phyloP scores from a whole-genome alignment of 2,113 vertebrate genomes.

The Actinemys pallida region DNA sequence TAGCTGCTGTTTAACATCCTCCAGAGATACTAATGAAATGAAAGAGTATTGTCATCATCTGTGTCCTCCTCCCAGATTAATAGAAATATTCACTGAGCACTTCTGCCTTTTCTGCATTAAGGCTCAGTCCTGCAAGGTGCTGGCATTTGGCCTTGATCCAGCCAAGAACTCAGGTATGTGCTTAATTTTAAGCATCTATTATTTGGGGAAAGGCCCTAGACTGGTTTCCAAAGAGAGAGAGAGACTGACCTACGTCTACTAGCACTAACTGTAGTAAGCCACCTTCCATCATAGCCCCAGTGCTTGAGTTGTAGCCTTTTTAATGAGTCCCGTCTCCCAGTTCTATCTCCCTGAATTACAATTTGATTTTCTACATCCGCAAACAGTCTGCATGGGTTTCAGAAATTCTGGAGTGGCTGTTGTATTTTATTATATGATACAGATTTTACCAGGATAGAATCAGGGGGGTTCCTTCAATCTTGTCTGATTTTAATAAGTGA shows the following conservation, averaged over 20 bases:
- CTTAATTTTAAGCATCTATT: background rate
- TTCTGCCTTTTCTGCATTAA: background rate
- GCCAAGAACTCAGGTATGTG: background rate
- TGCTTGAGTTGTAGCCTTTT: background rate
- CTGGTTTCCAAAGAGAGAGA: background rate
- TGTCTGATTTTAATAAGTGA: background rate
- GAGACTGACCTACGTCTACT: fast-evolving
- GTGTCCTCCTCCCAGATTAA: background rate
- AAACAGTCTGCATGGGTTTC: background rate
- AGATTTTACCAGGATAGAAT: background rate
- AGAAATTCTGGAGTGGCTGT: background rate
- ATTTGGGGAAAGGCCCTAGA: background rate
- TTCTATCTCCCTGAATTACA: background rate
- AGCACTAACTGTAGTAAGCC: background rate
- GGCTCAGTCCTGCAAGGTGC: background rate
- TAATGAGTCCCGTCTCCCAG: fast-evolving
- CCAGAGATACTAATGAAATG: background rate
- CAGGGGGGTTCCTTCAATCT: background rate
- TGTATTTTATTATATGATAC: background rate
- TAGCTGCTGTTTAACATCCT: background rate
- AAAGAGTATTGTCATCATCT: background rate
- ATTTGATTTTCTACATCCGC: background rate
- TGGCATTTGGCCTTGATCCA: background rate
- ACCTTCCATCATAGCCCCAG: background rate
- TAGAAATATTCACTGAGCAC: background rate